Evolutionary conservation across 2,797 vertebrate genomes (phyloP), one percentile per base, ranked within the genome.

Genomic region (Anas capensis): DNA sequence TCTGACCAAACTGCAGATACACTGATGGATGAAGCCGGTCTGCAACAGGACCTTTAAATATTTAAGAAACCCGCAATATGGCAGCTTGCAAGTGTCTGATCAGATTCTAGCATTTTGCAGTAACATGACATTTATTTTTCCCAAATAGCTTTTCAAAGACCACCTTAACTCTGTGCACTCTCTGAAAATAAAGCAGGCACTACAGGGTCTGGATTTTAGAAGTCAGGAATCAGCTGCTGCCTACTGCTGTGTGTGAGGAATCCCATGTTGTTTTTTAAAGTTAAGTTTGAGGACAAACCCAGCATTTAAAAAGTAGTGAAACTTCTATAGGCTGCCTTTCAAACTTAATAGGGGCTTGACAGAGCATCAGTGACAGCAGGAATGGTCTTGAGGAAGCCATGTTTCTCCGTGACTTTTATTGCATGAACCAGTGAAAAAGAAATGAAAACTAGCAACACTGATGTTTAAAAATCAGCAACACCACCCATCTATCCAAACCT

Each of bases 71-170:
- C 5, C 56, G 24, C 57, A 61, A 91, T 13, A 40, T 0, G 0
- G 31, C 38, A 82, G 12, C 56, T 81, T 85, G 76, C 53, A 71
- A 77, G 53, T 0, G 0, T 12, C 20, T 88, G 38, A 83, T 64
- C 15, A 34, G 11, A 53, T 77, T 86, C 14, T 19, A n/a, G 12
- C 3, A 23, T 73, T 88, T 71, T 91, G 29, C 14, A 62, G 9
- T 34, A 56, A 17, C 0, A 0, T 64, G 31, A 27, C 18, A 26
- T 0, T 3, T 64, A n/a, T 65, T 86, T 34, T 1, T 27, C 31
- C 17, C 26, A 65, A 46, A 68, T 6, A 42, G 2, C 8, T 82
- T 87, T 82, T 72, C 49, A 68, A 88, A 86, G 36, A 42, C 6
- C 11, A 16, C 6, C 89, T 77, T 14, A 51, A 54, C 24, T 31